phyloP scores from a whole-genome alignment of 1,140 invertebrate species.

The Drosophila tristis region DNA sequence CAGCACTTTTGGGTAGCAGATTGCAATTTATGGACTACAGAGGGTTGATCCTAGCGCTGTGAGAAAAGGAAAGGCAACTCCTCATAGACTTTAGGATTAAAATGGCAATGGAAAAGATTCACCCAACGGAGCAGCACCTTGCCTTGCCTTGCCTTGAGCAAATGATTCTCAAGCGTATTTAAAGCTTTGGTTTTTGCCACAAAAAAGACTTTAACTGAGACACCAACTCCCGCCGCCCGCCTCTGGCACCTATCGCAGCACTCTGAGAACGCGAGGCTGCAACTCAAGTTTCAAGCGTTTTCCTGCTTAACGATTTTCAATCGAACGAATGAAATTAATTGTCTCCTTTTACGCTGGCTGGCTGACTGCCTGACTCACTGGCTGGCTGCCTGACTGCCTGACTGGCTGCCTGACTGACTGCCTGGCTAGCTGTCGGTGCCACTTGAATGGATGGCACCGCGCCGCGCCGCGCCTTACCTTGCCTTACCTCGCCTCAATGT shows the following conservation, averaged over 20 bases:
- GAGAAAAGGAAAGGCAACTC: too few species aligned
- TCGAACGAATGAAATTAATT: constrained; percentile 67
- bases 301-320: constrained; percentile 60
- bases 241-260: too few species aligned
- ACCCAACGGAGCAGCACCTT: too few species aligned
- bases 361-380: too few species aligned
- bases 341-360: constrained; percentile 50
- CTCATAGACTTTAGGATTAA: background rate
- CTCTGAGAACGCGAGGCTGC: background rate
- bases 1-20: too few species aligned
- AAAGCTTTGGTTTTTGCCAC: constrained; percentile 7
- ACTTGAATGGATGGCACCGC: constrained; percentile 27
- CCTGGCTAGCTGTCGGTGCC: constrained; percentile 5
- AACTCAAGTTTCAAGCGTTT: constrained; percentile 57
- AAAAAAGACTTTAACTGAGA: background rate
- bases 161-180: background rate
- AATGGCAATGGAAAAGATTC: background rate
- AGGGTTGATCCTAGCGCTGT: too few species aligned
- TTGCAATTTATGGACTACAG: too few species aligned
- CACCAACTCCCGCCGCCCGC: too few species aligned
- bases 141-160: too few species aligned
- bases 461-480: constrained; percentile 10
- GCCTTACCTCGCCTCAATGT: background rate
- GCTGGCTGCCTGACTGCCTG: too few species aligned
- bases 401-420: background rate